These are phyloP conservation scores for Octopus sinensis DNA, from an alignment of 1,140 invertebrate species.

Conservation along the genomic window DNA sequence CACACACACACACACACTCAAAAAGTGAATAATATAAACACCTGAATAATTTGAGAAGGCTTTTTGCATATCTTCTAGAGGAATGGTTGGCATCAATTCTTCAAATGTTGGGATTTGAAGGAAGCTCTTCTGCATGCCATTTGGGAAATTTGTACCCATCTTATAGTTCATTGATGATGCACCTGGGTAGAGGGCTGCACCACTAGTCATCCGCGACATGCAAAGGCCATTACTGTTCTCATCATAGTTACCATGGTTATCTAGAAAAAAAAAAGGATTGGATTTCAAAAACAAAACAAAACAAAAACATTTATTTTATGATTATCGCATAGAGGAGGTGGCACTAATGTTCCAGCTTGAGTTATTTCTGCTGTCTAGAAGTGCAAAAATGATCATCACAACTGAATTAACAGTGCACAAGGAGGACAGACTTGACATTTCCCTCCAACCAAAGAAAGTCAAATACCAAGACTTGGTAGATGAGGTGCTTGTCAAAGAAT, in stretches of 20 bases:
- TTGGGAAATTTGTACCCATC: constrained; percentile 1
- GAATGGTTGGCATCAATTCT: constrained; percentile 12
- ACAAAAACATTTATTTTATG: no score
- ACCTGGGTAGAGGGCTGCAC: neutral
- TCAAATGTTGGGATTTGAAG: constrained; percentile 21
- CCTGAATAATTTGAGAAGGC: constrained; percentile 16
- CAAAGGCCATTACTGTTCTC: neutral
- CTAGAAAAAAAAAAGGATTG: neutral
- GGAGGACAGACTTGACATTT: no score
- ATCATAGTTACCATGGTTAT: neutral
- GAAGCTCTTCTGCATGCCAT: neutral
- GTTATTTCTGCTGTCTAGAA: no score
- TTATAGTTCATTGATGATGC: neutral
- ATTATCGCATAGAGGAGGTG: no score
- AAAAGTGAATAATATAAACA: neutral
- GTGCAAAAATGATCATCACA: no score
- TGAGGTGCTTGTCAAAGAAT: no score
- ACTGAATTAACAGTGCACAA: no score
- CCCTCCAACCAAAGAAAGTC: no score
- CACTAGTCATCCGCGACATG: neutral
- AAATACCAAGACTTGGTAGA: no score
- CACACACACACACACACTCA: no score
- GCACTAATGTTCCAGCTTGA: no score
- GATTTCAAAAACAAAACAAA: no score
- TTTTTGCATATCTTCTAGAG: constrained; percentile 10